These are phyloP conservation scores for Synaphobranchus kaupii DNA, from an alignment of 2,797 vertebrate species.

Conservation along the genomic window DNA sequence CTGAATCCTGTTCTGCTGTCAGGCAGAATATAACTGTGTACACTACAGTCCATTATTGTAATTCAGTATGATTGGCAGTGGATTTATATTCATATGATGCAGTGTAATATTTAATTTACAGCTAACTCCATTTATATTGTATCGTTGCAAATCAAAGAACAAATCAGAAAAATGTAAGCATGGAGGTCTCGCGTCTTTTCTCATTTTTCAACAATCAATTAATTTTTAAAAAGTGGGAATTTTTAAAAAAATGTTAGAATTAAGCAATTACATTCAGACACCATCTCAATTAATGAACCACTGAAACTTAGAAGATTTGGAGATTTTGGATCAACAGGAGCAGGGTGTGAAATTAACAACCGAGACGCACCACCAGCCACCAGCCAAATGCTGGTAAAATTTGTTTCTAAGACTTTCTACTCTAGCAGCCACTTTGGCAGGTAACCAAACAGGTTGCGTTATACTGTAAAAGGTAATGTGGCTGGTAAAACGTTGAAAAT, in stretches of 20 bases:
- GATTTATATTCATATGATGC: background rate
- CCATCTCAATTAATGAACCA: background rate
- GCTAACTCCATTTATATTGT: background rate
- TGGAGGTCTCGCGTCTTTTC: background rate
- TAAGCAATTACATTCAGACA: background rate
- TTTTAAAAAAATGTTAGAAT: background rate
- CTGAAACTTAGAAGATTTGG: background rate
- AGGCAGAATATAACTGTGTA: background rate
- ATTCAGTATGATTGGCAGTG: background rate
- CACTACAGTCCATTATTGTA: background rate
- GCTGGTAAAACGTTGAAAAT: too few relatives aligned
- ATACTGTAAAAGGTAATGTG: too few relatives aligned
- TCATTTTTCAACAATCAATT: background rate
- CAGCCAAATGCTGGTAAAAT: too few relatives aligned
- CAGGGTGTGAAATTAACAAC: too few relatives aligned
- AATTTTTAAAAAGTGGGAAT: background rate
- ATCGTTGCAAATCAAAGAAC: background rate
- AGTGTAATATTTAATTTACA: background rate
- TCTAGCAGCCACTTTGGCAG: too few relatives aligned
- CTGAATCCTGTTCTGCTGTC: background rate
- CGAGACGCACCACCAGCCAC: too few relatives aligned
- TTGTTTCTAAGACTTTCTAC: too few relatives aligned
- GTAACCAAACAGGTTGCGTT: too few relatives aligned
- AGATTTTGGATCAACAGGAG: background rate
- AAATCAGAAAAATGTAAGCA: background rate